These are phyloP conservation scores for Nomada ruficornis DNA, from an alignment of 2,888 invertebrate genomes.

Conservation along the genomic window DNA sequence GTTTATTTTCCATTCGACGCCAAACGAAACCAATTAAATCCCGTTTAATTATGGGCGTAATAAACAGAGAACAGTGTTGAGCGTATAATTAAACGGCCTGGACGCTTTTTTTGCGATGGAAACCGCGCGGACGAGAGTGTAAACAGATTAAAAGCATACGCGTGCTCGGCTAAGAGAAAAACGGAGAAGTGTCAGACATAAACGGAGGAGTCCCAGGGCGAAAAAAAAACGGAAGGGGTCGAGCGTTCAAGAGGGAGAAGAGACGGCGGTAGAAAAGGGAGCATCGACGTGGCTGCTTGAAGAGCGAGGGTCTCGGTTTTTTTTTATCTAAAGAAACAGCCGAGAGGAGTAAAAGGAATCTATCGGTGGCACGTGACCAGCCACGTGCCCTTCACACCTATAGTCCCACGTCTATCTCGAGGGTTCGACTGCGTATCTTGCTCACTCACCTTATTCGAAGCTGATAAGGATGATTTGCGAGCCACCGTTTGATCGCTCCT, in stretches of 20 bases:
- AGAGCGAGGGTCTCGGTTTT: constrained; percentile 32
- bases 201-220: background rate
- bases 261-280: background rate
- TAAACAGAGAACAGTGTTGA: background rate
- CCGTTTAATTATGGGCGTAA: background rate
- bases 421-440: constrained; percentile 18
- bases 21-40: no score
- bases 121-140: background rate
- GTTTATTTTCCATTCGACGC: no score
- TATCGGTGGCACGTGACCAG: constrained; percentile 49
- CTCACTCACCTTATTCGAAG: constrained; percentile 42
- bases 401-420: constrained; percentile 22
- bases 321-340: constrained; percentile 27
- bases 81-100: background rate
- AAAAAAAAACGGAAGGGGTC: background rate
- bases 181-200: background rate
- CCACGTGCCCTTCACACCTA: constrained; percentile 53
- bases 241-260: background rate
- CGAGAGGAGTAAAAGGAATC: constrained; percentile 33
- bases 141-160: constrained; percentile 39
- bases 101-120: background rate
- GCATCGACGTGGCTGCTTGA: constrained; percentile 9
- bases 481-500: constrained; percentile 12
- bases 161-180: background rate
- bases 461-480: constrained; percentile 55